Base-by-base conservation (phyloP, 2,888 invertebrate genomes). In the Apodemia duryi region DNA sequence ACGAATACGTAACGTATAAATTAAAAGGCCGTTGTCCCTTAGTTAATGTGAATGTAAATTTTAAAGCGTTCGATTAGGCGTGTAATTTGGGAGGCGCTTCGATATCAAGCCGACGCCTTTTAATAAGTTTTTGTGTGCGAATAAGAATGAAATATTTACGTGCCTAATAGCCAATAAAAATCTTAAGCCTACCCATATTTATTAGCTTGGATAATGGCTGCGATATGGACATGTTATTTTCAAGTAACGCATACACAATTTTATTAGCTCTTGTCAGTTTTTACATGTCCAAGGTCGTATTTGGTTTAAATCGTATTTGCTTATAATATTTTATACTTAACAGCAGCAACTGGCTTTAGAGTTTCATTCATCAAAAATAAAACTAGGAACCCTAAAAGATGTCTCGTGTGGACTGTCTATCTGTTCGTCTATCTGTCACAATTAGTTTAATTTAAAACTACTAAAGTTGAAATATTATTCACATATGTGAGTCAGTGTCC, bases 1-100 rank as follows among this genome's bases (percentile, higher is more conserved):
- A 32, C n/a, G 35, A 60, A 60, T 13, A 60, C 35, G 60, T 43
- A 57, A 63, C 54, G 57, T 63, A 57, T 63, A 57, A 57, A 63
- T 63, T 63, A 63, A 63, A 63, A 60, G 60, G 60, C 35, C 35
- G 60, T 60, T 60, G 60, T 60, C 60, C 60, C 60, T 35, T 60
- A 60, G 13, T 60, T 60, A 60, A 60, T 60, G n/a, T 60, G 60
- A 60, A 60, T 60, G 60, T 60, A 51, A 51, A 51, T 60, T 10
- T 35, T 60, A 32, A 32, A 35, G 32, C 35, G n/a, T 60, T 60
- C 60, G 35, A 60, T 60, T 60, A 60, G 60, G 60, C 60, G 60
- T 60, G n/a, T 60, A n/a, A 60, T 60, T 60, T 60, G 60, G 57
- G 57, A 60, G 57, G 57, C 32, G 60, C 32, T 60, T 35, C 6